phyloP scores from a whole-genome alignment of 2,888 invertebrate genomes.

The Epinotia brunnichana region DNA sequence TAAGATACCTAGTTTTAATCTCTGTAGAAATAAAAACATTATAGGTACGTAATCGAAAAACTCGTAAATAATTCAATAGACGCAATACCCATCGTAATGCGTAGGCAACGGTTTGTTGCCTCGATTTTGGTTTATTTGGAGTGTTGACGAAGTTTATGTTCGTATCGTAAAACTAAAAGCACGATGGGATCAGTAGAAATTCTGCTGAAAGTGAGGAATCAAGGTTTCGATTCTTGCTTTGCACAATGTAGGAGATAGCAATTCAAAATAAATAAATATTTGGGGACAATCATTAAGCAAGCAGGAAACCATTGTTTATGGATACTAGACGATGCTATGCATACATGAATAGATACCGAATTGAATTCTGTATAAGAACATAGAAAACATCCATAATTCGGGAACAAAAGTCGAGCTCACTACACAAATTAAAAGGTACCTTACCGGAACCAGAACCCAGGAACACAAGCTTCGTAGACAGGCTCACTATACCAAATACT shows the following conservation, averaged over 20 bases:
- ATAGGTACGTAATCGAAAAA: not conserved
- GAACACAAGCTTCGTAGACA: too few species aligned
- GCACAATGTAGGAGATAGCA: not conserved
- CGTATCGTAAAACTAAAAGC: not conserved
- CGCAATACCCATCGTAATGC: conserved; percentile 1
- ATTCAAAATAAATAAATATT: not conserved
- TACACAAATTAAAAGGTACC: too few species aligned
- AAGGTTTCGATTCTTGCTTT: not conserved
- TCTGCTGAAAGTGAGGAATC: not conserved
- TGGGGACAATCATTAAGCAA: too few species aligned
- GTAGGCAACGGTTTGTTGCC: conserved; percentile 9
- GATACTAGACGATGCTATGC: too few species aligned
- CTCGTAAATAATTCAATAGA: conserved; percentile 4
- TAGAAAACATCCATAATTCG: too few species aligned
- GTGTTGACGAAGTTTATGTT: conserved; percentile 7
- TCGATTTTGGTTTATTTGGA: conserved; percentile 9
- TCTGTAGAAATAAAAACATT: too few species aligned
- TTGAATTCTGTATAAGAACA: not conserved
- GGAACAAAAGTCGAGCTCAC: too few species aligned
- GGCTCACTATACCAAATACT: too few species aligned
- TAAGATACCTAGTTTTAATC: too few species aligned
- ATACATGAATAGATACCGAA: not conserved
- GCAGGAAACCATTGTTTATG: too few species aligned
- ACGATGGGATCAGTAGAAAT: not conserved
- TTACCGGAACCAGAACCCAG: too few species aligned